phyloP scores from a whole-genome alignment of 2,888 invertebrate species.

The Eupithecia inturbata region DNA sequence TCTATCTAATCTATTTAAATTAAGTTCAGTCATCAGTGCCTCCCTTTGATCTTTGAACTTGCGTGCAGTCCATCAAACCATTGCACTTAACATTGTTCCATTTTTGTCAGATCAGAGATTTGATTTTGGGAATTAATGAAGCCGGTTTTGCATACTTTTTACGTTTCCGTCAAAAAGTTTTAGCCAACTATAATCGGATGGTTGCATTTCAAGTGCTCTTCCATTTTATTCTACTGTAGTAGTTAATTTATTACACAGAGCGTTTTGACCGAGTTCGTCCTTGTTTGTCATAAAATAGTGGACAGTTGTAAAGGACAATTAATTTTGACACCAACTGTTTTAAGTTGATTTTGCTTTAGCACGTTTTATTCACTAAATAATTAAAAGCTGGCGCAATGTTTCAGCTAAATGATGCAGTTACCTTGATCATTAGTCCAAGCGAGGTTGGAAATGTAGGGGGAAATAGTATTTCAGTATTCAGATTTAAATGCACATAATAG shows the following conservation, averaged over 20 bases:
- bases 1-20: no score
- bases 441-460: not conserved
- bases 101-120: no score
- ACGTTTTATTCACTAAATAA: constrained; percentile 11
- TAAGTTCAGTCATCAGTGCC: no score
- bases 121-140: no score
- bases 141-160: no score
- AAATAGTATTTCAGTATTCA: not conserved
- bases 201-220: not conserved
- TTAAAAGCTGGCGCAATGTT: not conserved
- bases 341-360: constrained; percentile 23
- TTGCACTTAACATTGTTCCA: no score
- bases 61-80: no score
- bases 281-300: constrained; percentile 12
- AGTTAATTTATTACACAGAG: not conserved
- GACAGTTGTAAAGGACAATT: constrained; percentile 10
- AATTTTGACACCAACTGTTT: constrained; percentile 20
- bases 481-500: not conserved
- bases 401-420: not conserved
- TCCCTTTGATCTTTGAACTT: no score
- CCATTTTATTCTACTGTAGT: not conserved
- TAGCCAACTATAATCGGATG: not conserved
- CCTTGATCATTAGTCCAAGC: constrained; percentile 8
- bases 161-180: not conserved
- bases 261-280: not conserved